These are phyloP conservation scores for Trichoplusia ni DNA, from an alignment of 1,140 invertebrate species.

Conservation along the genomic window DNA sequence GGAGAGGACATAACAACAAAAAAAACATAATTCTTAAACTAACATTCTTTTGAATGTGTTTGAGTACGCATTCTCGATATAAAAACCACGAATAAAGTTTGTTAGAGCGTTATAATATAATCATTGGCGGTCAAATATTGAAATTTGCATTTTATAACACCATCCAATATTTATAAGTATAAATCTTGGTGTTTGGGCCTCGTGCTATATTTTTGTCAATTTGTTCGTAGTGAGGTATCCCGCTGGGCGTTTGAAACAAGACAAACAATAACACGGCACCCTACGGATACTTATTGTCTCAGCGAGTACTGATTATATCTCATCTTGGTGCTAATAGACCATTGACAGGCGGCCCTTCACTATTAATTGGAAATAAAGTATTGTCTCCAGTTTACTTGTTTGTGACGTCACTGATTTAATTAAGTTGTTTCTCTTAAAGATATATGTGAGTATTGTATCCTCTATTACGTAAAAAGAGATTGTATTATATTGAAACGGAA, in stretches of 20 bases:
- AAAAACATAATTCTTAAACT: background rate
- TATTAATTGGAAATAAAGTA: conserved; percentile 43
- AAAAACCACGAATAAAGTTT: background rate
- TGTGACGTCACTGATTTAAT: too few relatives aligned
- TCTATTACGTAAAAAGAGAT: background rate
- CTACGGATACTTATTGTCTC: conserved; percentile 70
- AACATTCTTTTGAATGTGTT: conserved; percentile 1
- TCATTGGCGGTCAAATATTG: conserved; percentile 8
- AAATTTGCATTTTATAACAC: conserved; percentile 21
- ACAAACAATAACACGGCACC: conserved; percentile 67
- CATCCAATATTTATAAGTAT: conserved; percentile 16
- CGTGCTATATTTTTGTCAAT: conserved; percentile 56
- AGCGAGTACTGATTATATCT: conserved; percentile 60
- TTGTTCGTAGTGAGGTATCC: conserved; percentile 56
- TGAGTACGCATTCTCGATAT: background rate
- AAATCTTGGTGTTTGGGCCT: conserved; percentile 11
- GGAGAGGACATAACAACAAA: background rate
- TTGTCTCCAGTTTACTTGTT: conserved; percentile 23
- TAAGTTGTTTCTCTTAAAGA: too few relatives aligned
- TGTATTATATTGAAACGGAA: background rate
- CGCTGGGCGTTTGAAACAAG: conserved; percentile 53
- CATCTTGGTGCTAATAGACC: conserved; percentile 56
- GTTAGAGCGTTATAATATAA: conserved; percentile 15
- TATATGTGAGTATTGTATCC: too few relatives aligned
- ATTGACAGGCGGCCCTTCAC: conserved; percentile 49